Percentiles rank a stretch among this genome's conserved stretches.
Conservation (phyloP, 2,113 vertebrate species). For the Jacana jacana region DNA sequence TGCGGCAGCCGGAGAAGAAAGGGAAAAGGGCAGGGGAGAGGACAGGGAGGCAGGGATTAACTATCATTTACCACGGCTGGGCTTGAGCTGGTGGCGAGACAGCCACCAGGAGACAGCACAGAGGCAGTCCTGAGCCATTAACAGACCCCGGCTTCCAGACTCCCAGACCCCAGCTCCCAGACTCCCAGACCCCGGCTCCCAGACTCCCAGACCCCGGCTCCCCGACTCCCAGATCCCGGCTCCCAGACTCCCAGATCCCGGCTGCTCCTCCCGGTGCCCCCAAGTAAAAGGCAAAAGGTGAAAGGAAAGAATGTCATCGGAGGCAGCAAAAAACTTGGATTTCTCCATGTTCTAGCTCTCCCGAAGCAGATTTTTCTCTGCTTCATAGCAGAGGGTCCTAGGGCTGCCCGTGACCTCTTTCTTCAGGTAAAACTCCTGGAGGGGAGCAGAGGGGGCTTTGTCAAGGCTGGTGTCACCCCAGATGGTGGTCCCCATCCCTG, state of each 20-base stretch:
- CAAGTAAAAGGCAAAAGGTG: rapidly evolving
- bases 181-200: not conserved
- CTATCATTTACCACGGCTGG: not conserved
- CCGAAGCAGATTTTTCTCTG: not conserved
- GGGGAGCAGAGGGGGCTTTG: too few relatives aligned
- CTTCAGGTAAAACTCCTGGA: too few relatives aligned
- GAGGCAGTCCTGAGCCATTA: not conserved
- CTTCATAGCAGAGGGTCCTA: not conserved
- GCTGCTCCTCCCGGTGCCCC: not conserved
- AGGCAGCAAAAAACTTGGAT: not conserved
- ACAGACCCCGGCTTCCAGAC: not conserved
- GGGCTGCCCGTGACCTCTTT: not conserved
- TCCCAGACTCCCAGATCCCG: not conserved
- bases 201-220: too few relatives aligned
- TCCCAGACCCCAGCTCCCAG: too few relatives aligned
- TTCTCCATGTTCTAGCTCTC: not conserved
- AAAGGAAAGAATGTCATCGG: not conserved
- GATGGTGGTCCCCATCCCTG: too few relatives aligned
- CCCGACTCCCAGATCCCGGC: not conserved
- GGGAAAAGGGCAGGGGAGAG: not conserved
- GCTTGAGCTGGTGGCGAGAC: not conserved
- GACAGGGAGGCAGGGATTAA: not conserved
- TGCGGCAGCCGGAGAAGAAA: not conserved
- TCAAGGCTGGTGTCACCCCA: too few relatives aligned
- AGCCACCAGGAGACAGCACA: not conserved